A percentile compares a stretch with the other conserved stretches of the same genome.
phyloP scores from a whole-genome alignment of 1,140 invertebrate genomes.

The Bicyclus anynana region DNA sequence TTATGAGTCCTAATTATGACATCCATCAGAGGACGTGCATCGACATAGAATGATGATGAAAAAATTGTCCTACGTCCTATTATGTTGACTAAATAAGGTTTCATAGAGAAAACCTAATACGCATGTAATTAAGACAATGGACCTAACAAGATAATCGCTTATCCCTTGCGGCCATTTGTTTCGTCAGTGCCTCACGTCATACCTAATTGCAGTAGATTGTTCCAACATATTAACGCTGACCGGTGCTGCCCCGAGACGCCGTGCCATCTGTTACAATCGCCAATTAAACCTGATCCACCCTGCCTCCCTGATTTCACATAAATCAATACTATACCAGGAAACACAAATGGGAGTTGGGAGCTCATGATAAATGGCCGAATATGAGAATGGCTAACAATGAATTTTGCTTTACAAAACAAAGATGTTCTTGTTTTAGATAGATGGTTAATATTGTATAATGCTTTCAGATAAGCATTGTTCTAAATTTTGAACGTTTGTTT shows the following conservation, averaged over 20 bases:
- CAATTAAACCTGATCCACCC: conserved; percentile 34
- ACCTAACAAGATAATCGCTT: conserved; percentile 5
- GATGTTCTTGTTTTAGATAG: background rate
- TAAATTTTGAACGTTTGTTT: too few relatives aligned
- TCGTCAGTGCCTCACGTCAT: conserved; percentile 43
- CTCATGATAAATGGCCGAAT: conserved; percentile 16
- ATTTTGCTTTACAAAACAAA: background rate
- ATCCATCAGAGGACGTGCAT: too few relatives aligned
- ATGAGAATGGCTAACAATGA: background rate
- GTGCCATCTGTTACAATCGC: conserved; percentile 37
- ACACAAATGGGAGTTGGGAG: conserved; percentile 3
- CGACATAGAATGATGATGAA: too few relatives aligned
- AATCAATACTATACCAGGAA: conserved; percentile 18
- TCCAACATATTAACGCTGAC: conserved; percentile 45
- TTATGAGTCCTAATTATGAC: too few relatives aligned
- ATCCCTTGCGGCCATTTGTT: conserved; percentile 20
- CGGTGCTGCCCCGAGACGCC: conserved; percentile 41
- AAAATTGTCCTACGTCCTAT: too few relatives aligned
- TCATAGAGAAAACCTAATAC: background rate
- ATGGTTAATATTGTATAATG: too few relatives aligned
- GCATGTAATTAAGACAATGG: background rate
- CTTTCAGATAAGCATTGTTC: too few relatives aligned
- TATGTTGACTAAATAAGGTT: too few relatives aligned
- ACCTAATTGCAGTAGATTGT: conserved; percentile 56
- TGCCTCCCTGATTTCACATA: conserved; percentile 18